Base-by-base conservation (phyloP, 2,797 vertebrate species). In the Argya squamiceps region DNA sequence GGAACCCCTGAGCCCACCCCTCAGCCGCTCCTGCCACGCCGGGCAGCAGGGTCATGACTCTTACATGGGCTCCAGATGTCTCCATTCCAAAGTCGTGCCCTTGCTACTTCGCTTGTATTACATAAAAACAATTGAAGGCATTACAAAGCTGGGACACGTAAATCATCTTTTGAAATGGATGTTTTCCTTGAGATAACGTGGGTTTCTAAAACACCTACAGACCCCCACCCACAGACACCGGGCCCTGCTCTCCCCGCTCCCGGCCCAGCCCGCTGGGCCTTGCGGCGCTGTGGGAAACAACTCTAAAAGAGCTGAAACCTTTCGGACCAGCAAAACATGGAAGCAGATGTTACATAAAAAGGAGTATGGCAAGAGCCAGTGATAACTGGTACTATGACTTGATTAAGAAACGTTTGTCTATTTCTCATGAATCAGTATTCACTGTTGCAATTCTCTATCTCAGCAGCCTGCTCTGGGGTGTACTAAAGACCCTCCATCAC, bases 1-100 rank as follows among this genome's bases (percentile, higher is more conserved):
- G 60, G 10, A n/a, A 11, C 0, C 3, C 27, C 7, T 7, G 0
- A 1, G 3, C 6, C 15, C 2, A 0, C 1, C 0, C 53, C 12
- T 1, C 37, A 4, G 20, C 29, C 15, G 11, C 24, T 36, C 9
- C 30, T 5, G 20, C 56, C 49, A 2, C 0, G 0, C 2, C 3
- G 12, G 26, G 24, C 4, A 37, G 37, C 15, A 2, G 21, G 9
- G 30, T 3, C 43, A 0, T 4, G 11, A 4, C 37, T 32, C 41
- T 22, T 6, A 8, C 11, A 2, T 0, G 3, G 34, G 34, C 26
- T 37, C 19, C 46, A 41, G 11, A 34, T 9, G 26, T 3, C 46
- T n/a, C 32, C 1, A 4, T 46, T 23, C 39, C 39, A 15, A 49
- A 49, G 17, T 13, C 18, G 4, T 1, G 8, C 14, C 18, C 36